Base-by-base conservation (phyloP, 2,888 invertebrate genomes). In the Troglohyphantes excavatus region DNA sequence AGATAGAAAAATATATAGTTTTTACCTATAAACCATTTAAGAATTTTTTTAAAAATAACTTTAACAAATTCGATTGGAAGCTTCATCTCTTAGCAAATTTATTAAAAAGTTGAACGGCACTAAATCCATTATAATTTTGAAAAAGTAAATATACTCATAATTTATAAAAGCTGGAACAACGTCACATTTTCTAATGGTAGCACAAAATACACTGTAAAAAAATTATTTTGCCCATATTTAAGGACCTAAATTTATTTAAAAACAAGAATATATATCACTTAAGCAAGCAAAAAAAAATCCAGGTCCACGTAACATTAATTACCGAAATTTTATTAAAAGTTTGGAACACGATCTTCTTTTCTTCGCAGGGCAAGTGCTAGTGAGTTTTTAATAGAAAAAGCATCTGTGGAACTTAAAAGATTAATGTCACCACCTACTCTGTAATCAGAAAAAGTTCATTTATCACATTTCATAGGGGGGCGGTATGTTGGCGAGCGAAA, bases 371-470 rank as follows among this genome's bases (percentile, higher is more conserved):
- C 27, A 63, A 21, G 78, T 39, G 63, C 39, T 78, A 78, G 78
- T 65, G 78, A 63, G 43, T 78, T 78, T 76, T 78, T 78, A 78
- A 78, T 78, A 78, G 78, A 78, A 78, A 78, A 78, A 65, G 76
- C 76, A 7, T 39, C 65, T 43, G 23, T 19, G 33, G n/a, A 75
- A 61, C 27, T 72, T 29, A 29, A 53, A 59, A 78, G 78, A 78
- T 78, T 78, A 78, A 78, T 78, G 78, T 78, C 78, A 65, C 78
- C 43, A 5, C 26, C 23, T 43, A n/a, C 65, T 63, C 65, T 43
- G 78, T 65, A 78, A 78, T 78, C 78, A 78, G 78, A 78, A 78
- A 78, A 78, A 43, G 65, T 78, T 78, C 78, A 78, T 78, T 78
- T 78, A 78, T 78, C 78, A 78, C 78, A 78, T 78, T 78, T 78